These are phyloP conservation scores for Phoxinus phoxinus DNA, from an alignment of 2,113 vertebrate species.

Conservation along the genomic window DNA sequence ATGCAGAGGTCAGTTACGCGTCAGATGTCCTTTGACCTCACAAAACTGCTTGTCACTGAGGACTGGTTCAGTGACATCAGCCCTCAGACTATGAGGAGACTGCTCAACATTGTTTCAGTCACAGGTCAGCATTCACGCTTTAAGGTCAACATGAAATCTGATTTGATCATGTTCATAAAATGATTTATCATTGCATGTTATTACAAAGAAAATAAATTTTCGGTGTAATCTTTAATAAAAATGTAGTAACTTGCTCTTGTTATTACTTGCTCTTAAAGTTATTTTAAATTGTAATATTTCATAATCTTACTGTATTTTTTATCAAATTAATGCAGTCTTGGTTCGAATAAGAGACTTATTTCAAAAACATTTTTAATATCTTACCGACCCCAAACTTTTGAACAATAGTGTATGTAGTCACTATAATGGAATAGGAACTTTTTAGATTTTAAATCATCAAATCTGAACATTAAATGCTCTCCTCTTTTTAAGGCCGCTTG, in stretches of 20 bases:
- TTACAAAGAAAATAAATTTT: not conserved
- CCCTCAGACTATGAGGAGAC: slow-evolving; percentile 93
- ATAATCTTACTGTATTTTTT: not conserved
- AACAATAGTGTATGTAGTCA: not conserved
- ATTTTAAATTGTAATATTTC: too few relatives aligned
- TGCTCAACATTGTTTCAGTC: slow-evolving; percentile 97
- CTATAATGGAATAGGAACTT: not conserved
- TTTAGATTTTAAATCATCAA: not conserved
- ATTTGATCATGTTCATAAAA: not conserved
- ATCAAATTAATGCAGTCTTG: not conserved
- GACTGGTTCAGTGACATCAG: slow-evolving; percentile 99
- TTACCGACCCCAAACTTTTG: not conserved
- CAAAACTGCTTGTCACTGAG: slow-evolving; percentile 93
- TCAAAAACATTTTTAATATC: not conserved
- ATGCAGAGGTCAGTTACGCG: slow-evolving; percentile 91
- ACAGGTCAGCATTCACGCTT: slow-evolving; percentile 77
- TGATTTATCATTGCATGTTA: not conserved
- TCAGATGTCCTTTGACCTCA: slow-evolving; percentile 97
- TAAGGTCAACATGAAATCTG: not conserved
- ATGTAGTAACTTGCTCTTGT: not conserved
- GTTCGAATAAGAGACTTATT: not conserved
- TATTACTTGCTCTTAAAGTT: too few relatives aligned
- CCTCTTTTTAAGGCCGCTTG: slow-evolving; percentile 80
- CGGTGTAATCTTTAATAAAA: not conserved
- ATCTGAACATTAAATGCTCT: not conserved